Base-by-base conservation (phyloP, 2,113 vertebrate species). In the Sceloporus undulatus region DNA sequence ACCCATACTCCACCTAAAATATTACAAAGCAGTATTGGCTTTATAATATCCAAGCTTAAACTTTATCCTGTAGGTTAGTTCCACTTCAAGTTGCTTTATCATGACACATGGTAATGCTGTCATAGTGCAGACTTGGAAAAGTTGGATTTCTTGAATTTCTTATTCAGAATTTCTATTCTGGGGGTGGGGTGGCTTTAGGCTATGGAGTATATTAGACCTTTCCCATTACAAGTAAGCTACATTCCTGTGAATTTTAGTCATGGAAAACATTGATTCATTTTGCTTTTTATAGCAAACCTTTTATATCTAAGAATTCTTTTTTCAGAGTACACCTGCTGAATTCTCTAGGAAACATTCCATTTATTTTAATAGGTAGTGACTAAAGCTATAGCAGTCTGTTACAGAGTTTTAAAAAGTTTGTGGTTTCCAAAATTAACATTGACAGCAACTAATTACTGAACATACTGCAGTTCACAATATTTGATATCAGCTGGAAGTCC, bases 381-480 rank as follows among this genome's bases (percentile, higher is more conserved):
- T 66, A 68, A 71, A 84, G 3, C 4, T 18, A 13, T 38, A 48
- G 9, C 27, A 65, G 9, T 25, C 7, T 18, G 9, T 4, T 91
- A 3, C 59, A 48, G 5, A 89, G 3, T 2, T 0, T 71, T 71
- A 79, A 10, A 82, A 89, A 34, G 9, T 1, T 1, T 86, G 70
- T 54, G 62, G 23, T 40, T 87, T 56, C 87, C 89, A 75, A 29
- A 92, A 84, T 71, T 54, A 56, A 19, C 40, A 6, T 68, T 25
- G 77, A 0, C 1, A 62, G n/a, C 1, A 65, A 81, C 16, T 83
- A 48, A 71, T 4, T 91, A 1, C 6, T 76, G 38, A 90, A 83
- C 9, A 19, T 52, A 2, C 14, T 16, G 56, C 34, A 2, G 1
- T 54, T n/a, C 11, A 70, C 79, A 42, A 25, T 84, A 77, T 38